Evolutionary conservation across 2,113 vertebrate genomes (phyloP).

Genomic region (Brachyhypopomus occidentalis): DNA sequence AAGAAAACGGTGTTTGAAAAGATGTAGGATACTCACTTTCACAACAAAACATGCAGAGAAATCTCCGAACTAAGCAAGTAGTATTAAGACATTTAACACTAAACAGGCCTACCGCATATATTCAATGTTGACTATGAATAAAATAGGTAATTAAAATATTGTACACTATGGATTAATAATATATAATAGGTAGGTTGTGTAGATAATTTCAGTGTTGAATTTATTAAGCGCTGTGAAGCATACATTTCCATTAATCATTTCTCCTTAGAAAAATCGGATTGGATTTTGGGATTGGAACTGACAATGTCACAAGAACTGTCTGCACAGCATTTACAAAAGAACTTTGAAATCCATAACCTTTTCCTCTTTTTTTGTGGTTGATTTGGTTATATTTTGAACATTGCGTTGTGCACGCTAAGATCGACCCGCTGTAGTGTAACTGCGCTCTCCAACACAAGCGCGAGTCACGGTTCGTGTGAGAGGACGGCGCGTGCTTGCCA

Average conservation of each 20-base stretch:
- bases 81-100: too few relatives aligned
- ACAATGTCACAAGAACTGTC: background rate
- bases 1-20: background rate
- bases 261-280: background rate
- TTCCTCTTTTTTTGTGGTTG: background rate
- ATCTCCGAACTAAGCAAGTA: too few relatives aligned
- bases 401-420: background rate
- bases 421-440: background rate
- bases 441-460: background rate
- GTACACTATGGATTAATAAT: too few relatives aligned
- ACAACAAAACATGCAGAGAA: too few relatives aligned
- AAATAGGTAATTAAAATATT: too few relatives aligned
- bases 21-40: background rate
- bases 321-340: background rate
- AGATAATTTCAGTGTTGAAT: too few relatives aligned
- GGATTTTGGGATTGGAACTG: background rate
- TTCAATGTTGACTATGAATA: too few relatives aligned
- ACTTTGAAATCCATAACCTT: background rate
- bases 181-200: too few relatives aligned
- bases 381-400: background rate
- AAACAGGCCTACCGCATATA: too few relatives aligned
- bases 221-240: too few relatives aligned
- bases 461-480: background rate
- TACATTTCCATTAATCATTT: background rate
- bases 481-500: background rate